phyloP scores from a whole-genome alignment of 2,888 invertebrate genomes.

The Phalera bucephala region DNA sequence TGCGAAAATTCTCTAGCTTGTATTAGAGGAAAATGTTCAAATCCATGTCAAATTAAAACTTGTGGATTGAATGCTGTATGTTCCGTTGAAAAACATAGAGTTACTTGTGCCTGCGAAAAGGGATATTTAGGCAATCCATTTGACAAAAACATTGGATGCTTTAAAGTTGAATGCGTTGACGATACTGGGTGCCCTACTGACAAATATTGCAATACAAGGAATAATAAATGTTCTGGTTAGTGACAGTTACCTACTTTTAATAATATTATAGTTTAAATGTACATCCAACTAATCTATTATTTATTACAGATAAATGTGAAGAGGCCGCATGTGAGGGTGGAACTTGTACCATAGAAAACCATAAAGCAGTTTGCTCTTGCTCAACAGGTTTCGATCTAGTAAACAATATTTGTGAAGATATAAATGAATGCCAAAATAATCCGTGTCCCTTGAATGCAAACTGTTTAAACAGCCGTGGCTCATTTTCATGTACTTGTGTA shows the following conservation, averaged over 20 bases:
- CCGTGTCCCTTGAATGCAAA: slow-evolving; percentile 91
- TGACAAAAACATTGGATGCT: slow-evolving; percentile 90
- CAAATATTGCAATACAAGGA: slow-evolving; percentile 88
- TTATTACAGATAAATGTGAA: slow-evolving; percentile 89
- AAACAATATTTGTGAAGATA: slow-evolving; percentile 88
- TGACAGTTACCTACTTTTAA: slow-evolving; percentile 20
- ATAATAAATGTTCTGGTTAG: slow-evolving; percentile 91
- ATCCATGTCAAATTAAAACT: slow-evolving; percentile 88
- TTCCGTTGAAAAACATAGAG: slow-evolving; percentile 87
- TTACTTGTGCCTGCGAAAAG: slow-evolving; percentile 89
- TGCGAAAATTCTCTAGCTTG: slow-evolving; percentile 91
- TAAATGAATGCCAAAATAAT: slow-evolving; percentile 89
- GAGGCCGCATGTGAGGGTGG: slow-evolving; percentile 91
- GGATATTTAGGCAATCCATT: slow-evolving; percentile 92
- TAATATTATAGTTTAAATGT: neutral
- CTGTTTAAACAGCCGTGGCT: slow-evolving; percentile 91
- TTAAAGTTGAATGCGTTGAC: slow-evolving; percentile 93
- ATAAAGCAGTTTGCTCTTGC: slow-evolving; percentile 89
- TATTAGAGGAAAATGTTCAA: slow-evolving; percentile 88
- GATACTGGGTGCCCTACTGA: slow-evolving; percentile 89
- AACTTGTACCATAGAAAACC: slow-evolving; percentile 88
- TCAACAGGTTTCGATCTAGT: slow-evolving; percentile 87
- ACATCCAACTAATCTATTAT: neutral
- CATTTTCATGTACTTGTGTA: slow-evolving; percentile 89
- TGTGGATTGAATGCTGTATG: slow-evolving; percentile 92